A percentile compares a stretch with the other conserved stretches of the same genome.
Conservation (phyloP, 2,888 invertebrate genomes). For the Flexamia atlantica region DNA sequence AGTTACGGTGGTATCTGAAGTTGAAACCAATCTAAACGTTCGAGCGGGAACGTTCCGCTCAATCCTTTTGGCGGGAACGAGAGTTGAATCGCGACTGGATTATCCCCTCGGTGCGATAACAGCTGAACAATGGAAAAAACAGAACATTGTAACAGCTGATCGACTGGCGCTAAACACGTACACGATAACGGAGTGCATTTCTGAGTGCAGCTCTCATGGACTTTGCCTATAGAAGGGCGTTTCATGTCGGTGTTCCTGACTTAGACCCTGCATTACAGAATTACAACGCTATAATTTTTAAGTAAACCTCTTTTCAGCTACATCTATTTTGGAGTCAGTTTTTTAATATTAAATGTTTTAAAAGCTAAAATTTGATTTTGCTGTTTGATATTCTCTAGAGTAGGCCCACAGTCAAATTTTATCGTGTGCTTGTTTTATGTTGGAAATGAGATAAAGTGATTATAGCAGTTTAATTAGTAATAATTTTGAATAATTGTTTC, state of each 20-base stretch:
- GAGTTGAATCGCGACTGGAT: slow-evolving; percentile 21
- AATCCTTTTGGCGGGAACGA: slow-evolving; percentile 30
- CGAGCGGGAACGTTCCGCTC: not conserved
- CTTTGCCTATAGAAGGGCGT: not conserved
- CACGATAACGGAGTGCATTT: not conserved
- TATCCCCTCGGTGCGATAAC: slow-evolving; percentile 13
- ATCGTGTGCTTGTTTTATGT: no score
- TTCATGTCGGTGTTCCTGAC: not conserved
- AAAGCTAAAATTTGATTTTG: no score
- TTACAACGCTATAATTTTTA: no score
- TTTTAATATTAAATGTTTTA: no score
- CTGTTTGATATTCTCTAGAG: no score
- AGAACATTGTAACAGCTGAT: slow-evolving; percentile 26
- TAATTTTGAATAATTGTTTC: no score
- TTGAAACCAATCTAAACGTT: slow-evolving; percentile 41
- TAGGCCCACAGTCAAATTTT: no score
- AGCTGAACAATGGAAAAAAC: slow-evolving; percentile 12
- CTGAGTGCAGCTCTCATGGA: not conserved
- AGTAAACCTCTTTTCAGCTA: no score
- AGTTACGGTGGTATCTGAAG: slow-evolving; percentile 38
- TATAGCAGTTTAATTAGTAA: no score
- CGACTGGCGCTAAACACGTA: not conserved
- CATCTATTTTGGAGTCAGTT: no score
- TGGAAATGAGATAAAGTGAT: no score
- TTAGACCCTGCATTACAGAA: not conserved